Percentiles rank a stretch among this genome's conserved stretches.
Conservation (phyloP, 2,797 vertebrate species). For the Parotocinclus haroldoi region DNA sequence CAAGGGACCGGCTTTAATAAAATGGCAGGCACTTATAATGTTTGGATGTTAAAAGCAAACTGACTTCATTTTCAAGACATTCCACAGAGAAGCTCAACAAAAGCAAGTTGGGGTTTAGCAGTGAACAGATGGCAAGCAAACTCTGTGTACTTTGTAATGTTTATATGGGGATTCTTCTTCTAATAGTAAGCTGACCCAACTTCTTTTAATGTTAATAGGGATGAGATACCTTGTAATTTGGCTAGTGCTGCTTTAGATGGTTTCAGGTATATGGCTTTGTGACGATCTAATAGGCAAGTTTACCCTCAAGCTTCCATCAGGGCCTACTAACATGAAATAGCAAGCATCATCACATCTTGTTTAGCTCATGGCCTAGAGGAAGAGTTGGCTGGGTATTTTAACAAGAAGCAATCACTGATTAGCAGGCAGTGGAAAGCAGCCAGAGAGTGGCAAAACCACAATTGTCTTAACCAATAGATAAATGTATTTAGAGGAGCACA, state of each 20-base stretch:
- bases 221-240: not conserved
- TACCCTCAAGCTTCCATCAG: too few species aligned
- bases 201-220: too few species aligned
- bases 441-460: not conserved
- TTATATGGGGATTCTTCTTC: too few species aligned
- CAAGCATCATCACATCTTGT: not conserved
- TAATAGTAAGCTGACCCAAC: too few species aligned
- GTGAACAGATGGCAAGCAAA: not conserved
- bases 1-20: not conserved
- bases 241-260: not conserved
- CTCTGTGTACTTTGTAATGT: too few species aligned
- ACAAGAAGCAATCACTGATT: not conserved
- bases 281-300: too few species aligned
- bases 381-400: not conserved
- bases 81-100: not conserved
- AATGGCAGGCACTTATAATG: not conserved
- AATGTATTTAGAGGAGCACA: slow-evolving; percentile 4
- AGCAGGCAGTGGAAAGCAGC: not conserved
- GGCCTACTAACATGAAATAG: too few species aligned
- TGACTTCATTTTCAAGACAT: not conserved
- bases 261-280: not conserved
- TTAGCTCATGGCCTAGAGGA: slow-evolving; percentile 4
- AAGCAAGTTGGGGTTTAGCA: not conserved
- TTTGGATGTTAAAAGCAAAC: not conserved
- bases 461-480: not conserved